These are phyloP conservation scores for Neotoxoptera formosana DNA, from an alignment of 1,140 invertebrate genomes.

Conservation along the genomic window DNA sequence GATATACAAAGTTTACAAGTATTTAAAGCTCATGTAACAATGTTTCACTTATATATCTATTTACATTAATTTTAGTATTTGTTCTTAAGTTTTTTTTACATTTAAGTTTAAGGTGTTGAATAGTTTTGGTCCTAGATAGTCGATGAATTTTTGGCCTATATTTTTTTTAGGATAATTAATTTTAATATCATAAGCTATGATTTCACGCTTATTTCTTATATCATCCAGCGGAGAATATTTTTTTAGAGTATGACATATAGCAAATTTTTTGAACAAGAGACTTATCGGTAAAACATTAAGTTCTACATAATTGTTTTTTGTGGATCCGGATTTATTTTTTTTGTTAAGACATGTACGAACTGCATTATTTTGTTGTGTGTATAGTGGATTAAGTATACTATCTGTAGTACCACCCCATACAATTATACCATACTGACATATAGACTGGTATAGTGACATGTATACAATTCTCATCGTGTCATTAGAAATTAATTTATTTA, in stretches of 20 bases:
- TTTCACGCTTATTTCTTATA: not conserved
- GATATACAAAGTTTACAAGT: too few species aligned
- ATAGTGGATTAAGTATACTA: not conserved
- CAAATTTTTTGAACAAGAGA: not conserved
- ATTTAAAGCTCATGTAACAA: too few species aligned
- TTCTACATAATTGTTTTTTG: not conserved
- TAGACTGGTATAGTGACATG: not conserved
- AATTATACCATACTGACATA: constrained; percentile 11
- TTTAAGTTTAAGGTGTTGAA: not conserved
- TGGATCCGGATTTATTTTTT: not conserved
- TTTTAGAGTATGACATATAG: not conserved
- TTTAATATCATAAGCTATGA: not conserved
- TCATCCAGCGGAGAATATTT: not conserved
- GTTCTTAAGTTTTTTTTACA: not conserved
- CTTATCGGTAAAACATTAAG: not conserved
- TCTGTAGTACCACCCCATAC: not conserved
- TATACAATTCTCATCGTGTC: constrained; percentile 11
- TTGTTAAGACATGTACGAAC: constrained; percentile 10
- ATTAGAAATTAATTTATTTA: not conserved
- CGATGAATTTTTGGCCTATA: not conserved
- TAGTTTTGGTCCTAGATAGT: not conserved
- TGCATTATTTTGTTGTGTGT: not conserved
- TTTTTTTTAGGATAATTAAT: not conserved
- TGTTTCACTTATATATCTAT: too few species aligned
- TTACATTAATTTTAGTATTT: too few species aligned